Base-by-base conservation (phyloP, 1,140 invertebrate species). In the Caenorhabditis briggsae region DNA sequence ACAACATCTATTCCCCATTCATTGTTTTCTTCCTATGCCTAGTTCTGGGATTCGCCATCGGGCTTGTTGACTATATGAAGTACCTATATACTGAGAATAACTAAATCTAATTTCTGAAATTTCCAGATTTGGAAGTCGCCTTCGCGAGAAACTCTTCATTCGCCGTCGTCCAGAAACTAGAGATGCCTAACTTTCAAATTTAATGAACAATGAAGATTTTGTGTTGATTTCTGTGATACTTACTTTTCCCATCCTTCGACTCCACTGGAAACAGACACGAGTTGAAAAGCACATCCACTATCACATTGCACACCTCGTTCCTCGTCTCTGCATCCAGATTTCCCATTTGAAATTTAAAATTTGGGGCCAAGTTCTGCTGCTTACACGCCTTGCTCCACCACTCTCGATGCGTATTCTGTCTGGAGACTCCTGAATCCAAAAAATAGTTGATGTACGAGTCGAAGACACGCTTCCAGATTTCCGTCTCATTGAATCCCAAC, bases 361-460 rank as follows among this genome's bases (percentile, higher is more conserved):
- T 50, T 7, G 74, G 11, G 6, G 85, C 5, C 16, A 86, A 43
- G 16, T 56, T 55, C 41, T 82, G 43, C 48, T 20, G 58, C 23
- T 82, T 58, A 41, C 85, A 86, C 11, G 56, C 14, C 20, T 61
- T 82, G 25, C 33, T 23, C 88, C 88, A 89, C 88, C 88, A 89
- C 53, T 89, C 65, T 9, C 88, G n/a, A 59, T 86, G 84, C 2
- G 84, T 87, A 58, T 89, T 41, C 16, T 41, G 48, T 25, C 88
- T 84, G 2, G 88, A 82, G 12, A 89, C 33, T 33, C 86, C 88
- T 41, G 86, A 48, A 83, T 90, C 78, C 33, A 58, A 14, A 41
- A 90, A 88, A 48, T 87, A 87, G 6, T 87, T 46, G 14, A 89
- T 20, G 61, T 89, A 91, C 0, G 90, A 86, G 23, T 83, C 48